Base-by-base conservation (phyloP, 2,888 invertebrate genomes). In the Mimas tiliae region DNA sequence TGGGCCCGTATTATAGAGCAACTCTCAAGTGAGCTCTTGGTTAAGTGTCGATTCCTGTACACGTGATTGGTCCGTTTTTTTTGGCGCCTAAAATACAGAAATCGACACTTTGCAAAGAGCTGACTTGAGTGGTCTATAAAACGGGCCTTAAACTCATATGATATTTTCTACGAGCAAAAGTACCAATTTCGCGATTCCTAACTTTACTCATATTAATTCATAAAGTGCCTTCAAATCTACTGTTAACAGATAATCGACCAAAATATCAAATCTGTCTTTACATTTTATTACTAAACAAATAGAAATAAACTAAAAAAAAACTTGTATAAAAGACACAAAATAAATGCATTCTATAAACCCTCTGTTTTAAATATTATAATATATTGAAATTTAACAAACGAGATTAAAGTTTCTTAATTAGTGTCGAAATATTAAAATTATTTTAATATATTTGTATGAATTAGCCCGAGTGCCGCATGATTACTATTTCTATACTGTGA, bases 401-500 rank as follows among this genome's bases (percentile, higher is more conserved):
- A 89, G 79, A 88, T 84, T 87, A 87, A 80, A 77, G 79, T 80
- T 69, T 66, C 74, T 74, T 71, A 71, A 74, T 84, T 85, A 86
- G 79, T 87, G 81, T 86, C 83, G 80, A 83, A 80, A 81, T 83
- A 80, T 79, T 77, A 84, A 74, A 72, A 66, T 64, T 62, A 77
- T 72, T 70, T 83, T 85, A 85, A 83, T 85, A 85, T 84, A 81
- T 74, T 81, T 85, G 85, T 85, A 86, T 87, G 83, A 87, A 82
- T 88, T 88, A 89, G 84, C 84, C 84, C 74, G 81, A 89, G 93
- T 93, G 93, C 91, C 91, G 77, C 75, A 90, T 92, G 93, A 93
- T 93, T 93, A 93, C 84, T 93, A 93, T 93, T 89, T 93, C 93
- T 93, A 93, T 93, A 93, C 93, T 78, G 93, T 87, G 87, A 88